Evolutionary conservation across 2,797 vertebrate genomes (phyloP).

Genomic region (Malacoraja senta): DNA sequence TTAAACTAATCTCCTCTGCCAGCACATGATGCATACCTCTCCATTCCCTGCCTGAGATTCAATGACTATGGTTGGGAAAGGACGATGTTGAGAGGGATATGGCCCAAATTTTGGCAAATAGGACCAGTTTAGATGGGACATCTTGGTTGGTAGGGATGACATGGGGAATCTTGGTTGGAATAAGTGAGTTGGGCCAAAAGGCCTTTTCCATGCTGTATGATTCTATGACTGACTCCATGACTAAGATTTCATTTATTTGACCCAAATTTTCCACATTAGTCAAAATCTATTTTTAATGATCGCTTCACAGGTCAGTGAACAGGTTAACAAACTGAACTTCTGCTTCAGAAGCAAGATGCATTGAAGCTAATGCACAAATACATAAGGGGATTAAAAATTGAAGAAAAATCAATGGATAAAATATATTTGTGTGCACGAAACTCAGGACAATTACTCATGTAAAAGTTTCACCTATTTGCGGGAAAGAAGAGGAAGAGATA

Average conservation of each 20-base stretch:
- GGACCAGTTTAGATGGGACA: no score
- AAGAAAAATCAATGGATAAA: background rate
- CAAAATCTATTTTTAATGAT: background rate
- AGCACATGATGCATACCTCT: no score
- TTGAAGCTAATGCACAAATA: constrained; percentile 33
- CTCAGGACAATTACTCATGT: background rate
- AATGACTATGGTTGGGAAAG: no score
- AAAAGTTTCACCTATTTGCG: background rate
- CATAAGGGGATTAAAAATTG: constrained; percentile 30
- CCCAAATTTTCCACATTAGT: background rate
- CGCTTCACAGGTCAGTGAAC: background rate
- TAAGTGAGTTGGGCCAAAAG: no score
- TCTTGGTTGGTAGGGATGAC: no score
- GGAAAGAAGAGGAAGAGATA: background rate
- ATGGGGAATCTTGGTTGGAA: no score
- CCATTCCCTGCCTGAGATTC: no score
- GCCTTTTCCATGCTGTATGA: no score
- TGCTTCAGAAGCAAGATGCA: background rate
- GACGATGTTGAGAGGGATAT: no score
- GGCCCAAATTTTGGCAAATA: no score
- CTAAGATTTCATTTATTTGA: background rate
- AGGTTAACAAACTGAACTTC: background rate
- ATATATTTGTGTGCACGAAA: background rate
- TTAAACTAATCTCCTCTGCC: no score
- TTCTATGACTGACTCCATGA: no score